Base-by-base conservation (phyloP, 2,888 invertebrate genomes). In the Troides helena region DNA sequence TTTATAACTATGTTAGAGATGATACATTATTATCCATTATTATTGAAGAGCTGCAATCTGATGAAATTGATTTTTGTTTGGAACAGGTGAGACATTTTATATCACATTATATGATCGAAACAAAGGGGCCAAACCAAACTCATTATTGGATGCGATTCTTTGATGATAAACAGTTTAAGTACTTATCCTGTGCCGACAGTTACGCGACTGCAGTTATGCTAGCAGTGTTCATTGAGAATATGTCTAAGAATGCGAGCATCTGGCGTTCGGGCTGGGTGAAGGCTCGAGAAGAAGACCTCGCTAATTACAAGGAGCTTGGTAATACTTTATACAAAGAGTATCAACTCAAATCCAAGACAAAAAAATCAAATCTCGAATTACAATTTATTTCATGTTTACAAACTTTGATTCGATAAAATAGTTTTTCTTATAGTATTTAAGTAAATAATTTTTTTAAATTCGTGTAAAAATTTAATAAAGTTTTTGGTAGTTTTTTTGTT, bases 131-230 rank as follows among this genome's bases (percentile, higher is more conserved):
- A 25, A n/a, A 70, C 46, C 10, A 10, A 3, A 77, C 78, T 0
- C 72, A 71, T 60, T 72, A 72, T 30, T 78, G 78, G 78, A 75
- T 74, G 57, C 72, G 75, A 25, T 63, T 75, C 14, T 74, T 78
- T 61, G 75, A 75, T 50, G 60, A 57, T 0, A 59, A 72, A 2
- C 71, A 73, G 58, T 76, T 78, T 18, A 63, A 71, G 30, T 64
- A 73, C 43, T 67, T 78, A 4, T 71, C 72, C 30, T 77, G 78
- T 57, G 65, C 18, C 17, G 62, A 61, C 2, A 78, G 74, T 53
- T 73, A 72, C 50, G 72, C 70, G 14, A 60, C 76, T 14, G 71
- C 75, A 3, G 74, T 75, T 14, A 71, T 77, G 30, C 68, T 75
- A 3, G 73, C 71, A 3, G 73, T 73, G 7, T 75, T 76, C 43